Conservation (phyloP, 2,113 vertebrate genomes). For the Psephotus haematonotus region DNA sequence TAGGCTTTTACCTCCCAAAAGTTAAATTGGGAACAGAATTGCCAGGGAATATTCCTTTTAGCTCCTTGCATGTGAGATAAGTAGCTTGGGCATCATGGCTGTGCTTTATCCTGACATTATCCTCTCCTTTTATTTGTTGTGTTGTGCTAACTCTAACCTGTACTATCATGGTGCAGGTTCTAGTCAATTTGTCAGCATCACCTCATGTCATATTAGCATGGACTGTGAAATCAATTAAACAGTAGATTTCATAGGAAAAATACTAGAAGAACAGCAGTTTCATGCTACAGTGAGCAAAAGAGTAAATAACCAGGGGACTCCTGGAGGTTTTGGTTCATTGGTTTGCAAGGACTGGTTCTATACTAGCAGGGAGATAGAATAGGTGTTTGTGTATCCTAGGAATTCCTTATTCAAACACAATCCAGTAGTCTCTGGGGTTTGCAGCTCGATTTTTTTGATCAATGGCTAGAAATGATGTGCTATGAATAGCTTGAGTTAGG, state of each 20-base stretch:
- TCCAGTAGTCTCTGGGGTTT: background rate
- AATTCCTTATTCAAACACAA: background rate
- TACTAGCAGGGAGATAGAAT: background rate
- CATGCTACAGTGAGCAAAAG: background rate
- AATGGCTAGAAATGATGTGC: background rate
- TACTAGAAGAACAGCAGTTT: background rate
- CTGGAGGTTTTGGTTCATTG: background rate
- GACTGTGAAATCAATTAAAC: background rate
- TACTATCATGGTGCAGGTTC: background rate
- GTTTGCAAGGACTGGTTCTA: background rate
- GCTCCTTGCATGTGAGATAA: background rate
- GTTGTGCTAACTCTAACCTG: background rate
- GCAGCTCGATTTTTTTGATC: background rate
- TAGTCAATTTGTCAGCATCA: background rate
- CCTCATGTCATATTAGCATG: background rate
- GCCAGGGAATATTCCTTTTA: background rate
- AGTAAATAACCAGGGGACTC: background rate
- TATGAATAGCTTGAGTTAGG: background rate
- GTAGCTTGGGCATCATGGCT: background rate
- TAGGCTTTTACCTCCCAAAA: conserved; percentile 24
- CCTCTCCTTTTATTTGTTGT: background rate
- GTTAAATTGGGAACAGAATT: conserved; percentile 27
- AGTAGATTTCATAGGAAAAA: background rate
- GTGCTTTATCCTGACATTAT: background rate
- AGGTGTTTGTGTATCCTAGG: background rate